These are phyloP conservation scores for Platichthys flesus DNA, from an alignment of 2,113 vertebrate species.

Conservation along the genomic window DNA sequence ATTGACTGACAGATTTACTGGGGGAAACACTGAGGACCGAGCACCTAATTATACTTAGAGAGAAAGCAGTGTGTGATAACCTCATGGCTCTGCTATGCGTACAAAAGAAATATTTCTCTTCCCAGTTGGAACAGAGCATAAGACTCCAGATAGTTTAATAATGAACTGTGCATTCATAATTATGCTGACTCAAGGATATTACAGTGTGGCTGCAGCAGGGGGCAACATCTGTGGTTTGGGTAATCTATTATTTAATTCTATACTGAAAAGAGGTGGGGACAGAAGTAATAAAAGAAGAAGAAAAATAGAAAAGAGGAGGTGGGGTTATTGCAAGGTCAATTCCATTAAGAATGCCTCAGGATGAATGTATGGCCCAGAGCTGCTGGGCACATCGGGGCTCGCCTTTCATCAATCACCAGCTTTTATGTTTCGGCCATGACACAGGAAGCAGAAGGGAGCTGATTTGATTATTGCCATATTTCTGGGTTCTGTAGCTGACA, in stretches of 20 bases:
- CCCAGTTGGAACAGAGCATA: conserved; percentile 39
- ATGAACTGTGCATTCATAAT: conserved; percentile 67
- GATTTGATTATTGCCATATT: conserved; percentile 68
- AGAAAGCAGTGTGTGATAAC: conserved; percentile 40
- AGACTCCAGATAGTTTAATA: conserved; percentile 62
- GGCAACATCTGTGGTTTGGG: conserved; percentile 57
- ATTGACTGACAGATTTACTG: too few relatives aligned
- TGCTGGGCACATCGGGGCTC: conserved; percentile 32
- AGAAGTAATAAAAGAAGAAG: conserved; percentile 48
- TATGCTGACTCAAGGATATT: conserved; percentile 71
- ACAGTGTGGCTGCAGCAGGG: conserved; percentile 34
- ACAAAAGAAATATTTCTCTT: conserved; percentile 46
- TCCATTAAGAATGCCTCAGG: conserved; percentile 73
- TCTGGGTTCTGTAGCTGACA: conserved; percentile 48
- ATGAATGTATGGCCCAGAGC: conserved; percentile 67
- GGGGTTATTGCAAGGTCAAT: conserved; percentile 73
- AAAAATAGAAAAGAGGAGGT: conserved; percentile 10
- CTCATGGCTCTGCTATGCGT: conserved; percentile 40
- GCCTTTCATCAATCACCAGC: conserved; percentile 69
- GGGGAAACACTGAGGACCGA: too few relatives aligned
- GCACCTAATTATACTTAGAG: conserved; percentile 51
- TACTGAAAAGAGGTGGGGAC: conserved; percentile 17
- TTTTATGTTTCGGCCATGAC: conserved; percentile 56
- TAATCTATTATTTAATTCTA: conserved; percentile 22
- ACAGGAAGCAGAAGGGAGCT: conserved; percentile 35